Percentiles rank a stretch among this genome's conserved stretches.
phyloP scores from a whole-genome alignment of 2,888 invertebrate species.

The Alitta virens region DNA sequence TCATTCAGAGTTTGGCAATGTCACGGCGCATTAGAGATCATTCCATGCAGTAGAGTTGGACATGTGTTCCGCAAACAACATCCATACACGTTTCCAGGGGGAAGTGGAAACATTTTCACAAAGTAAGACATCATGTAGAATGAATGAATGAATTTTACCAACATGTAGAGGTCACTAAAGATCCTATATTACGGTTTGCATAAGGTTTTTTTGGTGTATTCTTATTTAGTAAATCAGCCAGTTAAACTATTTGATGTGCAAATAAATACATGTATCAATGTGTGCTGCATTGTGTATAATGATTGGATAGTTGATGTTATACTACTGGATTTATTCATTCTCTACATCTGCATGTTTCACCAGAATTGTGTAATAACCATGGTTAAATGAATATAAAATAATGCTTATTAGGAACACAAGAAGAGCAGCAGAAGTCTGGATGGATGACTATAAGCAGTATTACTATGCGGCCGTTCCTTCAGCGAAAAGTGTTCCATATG shows the following conservation, averaged over 20 bases:
- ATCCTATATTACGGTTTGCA: no score
- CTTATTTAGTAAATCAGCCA: no score
- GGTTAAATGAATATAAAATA: not conserved
- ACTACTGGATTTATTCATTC: no score
- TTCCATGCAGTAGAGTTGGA: constrained; percentile 93
- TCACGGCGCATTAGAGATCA: constrained; percentile 93
- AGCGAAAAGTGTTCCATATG: constrained; percentile 58
- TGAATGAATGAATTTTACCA: no score
- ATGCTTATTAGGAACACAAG: constrained; percentile 71
- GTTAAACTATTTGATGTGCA: no score
- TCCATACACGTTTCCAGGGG: constrained; percentile 97
- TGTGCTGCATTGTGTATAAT: no score
- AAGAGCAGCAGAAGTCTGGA: constrained; percentile 98
- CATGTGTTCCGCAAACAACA: constrained; percentile 82
- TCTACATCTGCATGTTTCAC: no score
- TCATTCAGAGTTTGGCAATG: constrained; percentile 96
- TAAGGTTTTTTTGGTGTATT: no score
- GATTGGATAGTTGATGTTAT: no score
- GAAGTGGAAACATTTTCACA: constrained; percentile 73
- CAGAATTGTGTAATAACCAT: not conserved
- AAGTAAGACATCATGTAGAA: no score
- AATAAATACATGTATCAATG: no score
- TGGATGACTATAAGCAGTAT: constrained; percentile 96
- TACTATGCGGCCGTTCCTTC: constrained; percentile 85
- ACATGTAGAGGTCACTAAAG: no score